Evolutionary conservation across 2,888 invertebrate genomes (phyloP).

Genomic region (Pherbina coryleti): DNA sequence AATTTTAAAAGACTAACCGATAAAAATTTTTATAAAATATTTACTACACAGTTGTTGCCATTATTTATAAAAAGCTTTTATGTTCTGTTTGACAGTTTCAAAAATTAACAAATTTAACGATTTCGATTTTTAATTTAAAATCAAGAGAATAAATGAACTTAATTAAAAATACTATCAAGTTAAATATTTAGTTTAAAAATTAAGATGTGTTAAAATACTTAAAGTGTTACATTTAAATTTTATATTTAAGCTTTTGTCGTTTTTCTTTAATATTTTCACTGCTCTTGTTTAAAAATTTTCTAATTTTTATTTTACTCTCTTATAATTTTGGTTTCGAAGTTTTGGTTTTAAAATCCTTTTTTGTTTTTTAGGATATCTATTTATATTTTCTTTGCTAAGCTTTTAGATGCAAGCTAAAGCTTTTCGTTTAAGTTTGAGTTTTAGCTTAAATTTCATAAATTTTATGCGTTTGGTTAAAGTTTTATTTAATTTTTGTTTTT

Average conservation of each 20-base stretch:
- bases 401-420: conserved; percentile 26
- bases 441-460: conserved; percentile 20
- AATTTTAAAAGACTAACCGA: no score
- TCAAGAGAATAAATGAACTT: no score
- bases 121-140: no score
- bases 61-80: no score
- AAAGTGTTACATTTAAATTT: background rate
- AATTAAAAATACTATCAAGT: no score
- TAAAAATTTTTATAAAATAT: no score
- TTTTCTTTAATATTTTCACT: background rate
- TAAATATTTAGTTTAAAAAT: no score
- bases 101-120: no score
- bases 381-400: conserved; percentile 18
- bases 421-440: conserved; percentile 2
- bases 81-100: no score
- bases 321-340: conserved; percentile 15
- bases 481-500: background rate
- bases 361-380: background rate
- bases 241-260: background rate
- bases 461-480: conserved; percentile 21
- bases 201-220: no score
- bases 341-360: conserved; percentile 7
- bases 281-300: background rate
- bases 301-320: background rate
- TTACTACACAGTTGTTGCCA: no score